Percentiles rank a stretch among this genome's conserved stretches.
These are phyloP conservation scores for Xyliphius kryptos DNA, from an alignment of 2,113 vertebrate genomes.

Conservation along the genomic window DNA sequence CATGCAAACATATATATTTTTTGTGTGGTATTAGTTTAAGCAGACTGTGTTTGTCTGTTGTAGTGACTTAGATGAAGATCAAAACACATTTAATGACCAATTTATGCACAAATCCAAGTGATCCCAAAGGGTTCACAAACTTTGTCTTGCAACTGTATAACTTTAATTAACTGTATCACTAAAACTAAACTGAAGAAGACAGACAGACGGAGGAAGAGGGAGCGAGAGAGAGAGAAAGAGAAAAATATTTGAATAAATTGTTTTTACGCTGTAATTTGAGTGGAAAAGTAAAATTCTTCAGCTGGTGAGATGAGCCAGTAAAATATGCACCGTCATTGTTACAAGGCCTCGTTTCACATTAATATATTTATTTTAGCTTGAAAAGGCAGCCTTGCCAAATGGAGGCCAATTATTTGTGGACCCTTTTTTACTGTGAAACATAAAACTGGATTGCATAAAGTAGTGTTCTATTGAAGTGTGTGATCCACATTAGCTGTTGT, in stretches of 20 bases:
- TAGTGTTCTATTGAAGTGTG: constrained; percentile 10
- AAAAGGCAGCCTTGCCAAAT: constrained; percentile 27
- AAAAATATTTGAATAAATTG: neutral
- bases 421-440: constrained; percentile 30
- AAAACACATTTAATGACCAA: no score
- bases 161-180: no score
- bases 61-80: no score
- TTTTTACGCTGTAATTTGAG: neutral
- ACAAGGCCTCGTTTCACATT: constrained; percentile 20
- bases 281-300: neutral
- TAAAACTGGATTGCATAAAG: constrained; percentile 19
- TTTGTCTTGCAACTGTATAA: no score
- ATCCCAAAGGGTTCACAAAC: no score
- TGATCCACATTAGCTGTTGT: constrained; percentile 13
- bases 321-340: constrained; percentile 26
- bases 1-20: no score
- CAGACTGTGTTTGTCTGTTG: no score
- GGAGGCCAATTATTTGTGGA: constrained; percentile 27
- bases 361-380: constrained; percentile 23
- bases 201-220: neutral
- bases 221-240: neutral
- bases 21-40: no score
- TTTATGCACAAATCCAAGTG: no score
- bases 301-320: constrained; percentile 15
- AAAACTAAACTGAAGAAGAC: no score